These are phyloP conservation scores for Emberiza fucata DNA, from an alignment of 2,113 vertebrate genomes.

Conservation along the genomic window DNA sequence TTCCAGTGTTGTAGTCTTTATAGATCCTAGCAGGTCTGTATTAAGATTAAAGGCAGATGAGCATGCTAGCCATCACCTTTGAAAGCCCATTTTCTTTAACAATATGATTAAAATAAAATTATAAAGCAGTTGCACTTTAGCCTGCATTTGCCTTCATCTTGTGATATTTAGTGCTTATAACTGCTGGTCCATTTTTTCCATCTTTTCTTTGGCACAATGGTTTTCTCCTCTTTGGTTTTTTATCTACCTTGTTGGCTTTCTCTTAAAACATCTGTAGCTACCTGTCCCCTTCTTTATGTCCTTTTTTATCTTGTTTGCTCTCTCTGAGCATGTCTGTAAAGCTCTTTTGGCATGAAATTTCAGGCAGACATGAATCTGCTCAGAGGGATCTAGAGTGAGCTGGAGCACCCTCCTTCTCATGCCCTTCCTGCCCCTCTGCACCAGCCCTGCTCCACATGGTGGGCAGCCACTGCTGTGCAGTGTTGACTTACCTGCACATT, in stretches of 20 bases:
- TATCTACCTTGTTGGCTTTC: background rate
- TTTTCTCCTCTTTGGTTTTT: background rate
- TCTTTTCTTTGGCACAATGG: background rate
- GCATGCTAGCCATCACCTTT: background rate
- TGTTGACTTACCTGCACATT: background rate
- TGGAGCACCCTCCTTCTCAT: background rate
- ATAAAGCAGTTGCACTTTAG: background rate
- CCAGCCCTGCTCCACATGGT: rapidly evolving
- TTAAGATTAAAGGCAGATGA: background rate
- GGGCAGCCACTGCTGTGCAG: rapidly evolving
- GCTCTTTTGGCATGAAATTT: background rate
- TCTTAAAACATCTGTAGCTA: background rate
- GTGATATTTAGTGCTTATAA: background rate
- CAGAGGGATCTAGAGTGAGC: rapidly evolving
- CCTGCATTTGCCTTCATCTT: background rate
- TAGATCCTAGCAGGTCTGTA: background rate
- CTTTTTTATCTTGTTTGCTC: background rate
- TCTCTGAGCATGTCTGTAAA: background rate
- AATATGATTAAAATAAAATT: background rate
- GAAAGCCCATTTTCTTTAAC: background rate
- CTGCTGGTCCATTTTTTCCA: background rate
- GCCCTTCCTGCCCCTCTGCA: background rate
- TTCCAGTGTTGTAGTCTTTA: background rate
- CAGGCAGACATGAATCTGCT: rapidly evolving
- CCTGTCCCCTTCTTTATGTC: background rate